A percentile compares a stretch with the other conserved stretches of the same genome.
phyloP scores from a whole-genome alignment of 2,113 vertebrate genomes.

The Anguilla rostrata region DNA sequence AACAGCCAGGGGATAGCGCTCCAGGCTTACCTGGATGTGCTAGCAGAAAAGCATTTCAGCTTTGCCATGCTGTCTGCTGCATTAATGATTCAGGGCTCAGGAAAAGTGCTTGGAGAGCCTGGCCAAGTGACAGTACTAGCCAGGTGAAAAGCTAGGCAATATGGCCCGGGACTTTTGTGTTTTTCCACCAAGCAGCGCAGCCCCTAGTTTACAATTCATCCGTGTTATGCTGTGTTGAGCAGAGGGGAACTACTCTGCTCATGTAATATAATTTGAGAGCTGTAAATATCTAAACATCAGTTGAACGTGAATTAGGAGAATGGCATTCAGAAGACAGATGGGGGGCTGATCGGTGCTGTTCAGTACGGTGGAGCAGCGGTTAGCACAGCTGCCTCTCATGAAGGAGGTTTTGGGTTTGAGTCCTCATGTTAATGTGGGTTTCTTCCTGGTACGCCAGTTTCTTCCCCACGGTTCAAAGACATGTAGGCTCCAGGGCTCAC shows the following conservation, averaged over 20 bases:
- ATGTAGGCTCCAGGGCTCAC: too few relatives aligned
- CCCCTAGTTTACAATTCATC: neutral
- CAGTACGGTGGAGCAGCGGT: neutral
- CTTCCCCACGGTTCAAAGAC: too few relatives aligned
- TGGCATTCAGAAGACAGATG: neutral
- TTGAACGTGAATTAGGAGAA: neutral
- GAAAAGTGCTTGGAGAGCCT: neutral
- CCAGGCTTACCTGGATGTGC: neutral
- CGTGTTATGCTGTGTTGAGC: too few relatives aligned
- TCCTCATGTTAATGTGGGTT: too few relatives aligned
- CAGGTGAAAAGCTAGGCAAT: neutral
- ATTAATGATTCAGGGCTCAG: slow-evolving; percentile 1
- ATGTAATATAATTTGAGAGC: neutral
- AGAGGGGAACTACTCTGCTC: neutral
- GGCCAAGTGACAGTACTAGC: neutral
- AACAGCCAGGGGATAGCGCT: neutral
- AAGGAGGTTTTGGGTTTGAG: too few relatives aligned
- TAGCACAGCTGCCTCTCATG: too few relatives aligned
- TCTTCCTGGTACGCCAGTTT: too few relatives aligned
- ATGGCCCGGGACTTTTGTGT: neutral
- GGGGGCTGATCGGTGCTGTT: neutral
- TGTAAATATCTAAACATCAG: neutral
- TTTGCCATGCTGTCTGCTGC: slow-evolving; percentile 1
- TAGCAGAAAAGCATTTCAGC: neutral
- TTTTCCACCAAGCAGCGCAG: neutral